These are phyloP conservation scores for Rhinopomastus cyanomelas DNA, from an alignment of 2,113 vertebrate genomes.

Conservation along the genomic window DNA sequence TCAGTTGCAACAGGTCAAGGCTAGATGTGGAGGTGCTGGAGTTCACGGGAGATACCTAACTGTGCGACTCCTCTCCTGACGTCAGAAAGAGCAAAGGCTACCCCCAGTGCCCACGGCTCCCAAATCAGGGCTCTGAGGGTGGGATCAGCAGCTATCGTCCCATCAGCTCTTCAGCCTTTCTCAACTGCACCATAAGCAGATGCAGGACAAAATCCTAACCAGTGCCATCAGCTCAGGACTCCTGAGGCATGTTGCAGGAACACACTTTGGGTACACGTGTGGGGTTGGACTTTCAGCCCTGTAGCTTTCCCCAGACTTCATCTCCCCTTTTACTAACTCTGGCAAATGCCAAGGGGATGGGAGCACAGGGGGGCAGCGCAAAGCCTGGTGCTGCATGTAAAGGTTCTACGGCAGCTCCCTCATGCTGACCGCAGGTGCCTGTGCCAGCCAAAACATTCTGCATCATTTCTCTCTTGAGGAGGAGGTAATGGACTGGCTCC, in stretches of 20 bases:
- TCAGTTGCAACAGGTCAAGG: background rate
- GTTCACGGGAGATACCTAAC: background rate
- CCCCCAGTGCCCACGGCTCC: background rate
- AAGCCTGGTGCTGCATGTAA: fast-evolving
- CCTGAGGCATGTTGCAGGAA: background rate
- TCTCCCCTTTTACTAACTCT: background rate
- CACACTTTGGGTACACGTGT: fast-evolving
- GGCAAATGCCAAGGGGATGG: fast-evolving
- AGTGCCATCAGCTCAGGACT: background rate
- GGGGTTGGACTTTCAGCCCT: background rate
- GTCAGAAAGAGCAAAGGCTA: background rate
- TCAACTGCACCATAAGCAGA: background rate
- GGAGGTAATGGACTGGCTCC: conserved; percentile 49
- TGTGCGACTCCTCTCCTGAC: background rate
- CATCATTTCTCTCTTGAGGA: conserved; percentile 15
- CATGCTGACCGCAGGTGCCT: background rate
- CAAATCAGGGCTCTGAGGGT: background rate
- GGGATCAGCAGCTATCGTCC: background rate
- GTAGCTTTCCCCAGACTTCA: background rate
- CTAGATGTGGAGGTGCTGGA: background rate
- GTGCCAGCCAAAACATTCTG: conserved; percentile 60
- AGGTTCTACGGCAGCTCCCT: background rate
- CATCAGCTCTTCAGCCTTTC: background rate
- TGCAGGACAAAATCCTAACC: background rate
- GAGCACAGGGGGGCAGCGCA: background rate